A percentile compares a stretch with the other conserved stretches of the same genome.
These are phyloP conservation scores for Philopedon plagiatum DNA, from an alignment of 2,888 invertebrate species.

Conservation along the genomic window DNA sequence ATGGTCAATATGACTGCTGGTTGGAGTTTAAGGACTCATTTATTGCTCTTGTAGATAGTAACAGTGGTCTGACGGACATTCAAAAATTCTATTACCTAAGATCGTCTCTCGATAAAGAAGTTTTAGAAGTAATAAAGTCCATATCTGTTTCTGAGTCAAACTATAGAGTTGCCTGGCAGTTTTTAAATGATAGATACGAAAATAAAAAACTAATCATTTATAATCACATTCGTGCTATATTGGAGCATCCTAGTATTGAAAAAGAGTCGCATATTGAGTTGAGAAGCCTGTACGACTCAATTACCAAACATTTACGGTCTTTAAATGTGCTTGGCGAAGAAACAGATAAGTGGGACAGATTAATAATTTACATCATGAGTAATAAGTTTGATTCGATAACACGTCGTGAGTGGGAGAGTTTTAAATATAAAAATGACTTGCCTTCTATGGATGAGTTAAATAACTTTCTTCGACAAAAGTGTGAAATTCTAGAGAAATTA, in stretches of 20 bases:
- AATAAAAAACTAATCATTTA: not conserved
- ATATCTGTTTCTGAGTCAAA: not conserved
- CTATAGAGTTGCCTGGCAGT: slow-evolving; percentile 9
- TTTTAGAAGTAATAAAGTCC: slow-evolving; percentile 13
- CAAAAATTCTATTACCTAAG: slow-evolving; percentile 17
- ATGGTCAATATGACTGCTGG: slow-evolving; percentile 25
- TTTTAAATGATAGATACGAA: slow-evolving; percentile 5
- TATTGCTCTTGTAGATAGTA: slow-evolving; percentile 3
- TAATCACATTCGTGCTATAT: slow-evolving; percentile 14
- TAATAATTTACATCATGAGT: no score
- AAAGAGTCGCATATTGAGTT: slow-evolving; percentile 31
- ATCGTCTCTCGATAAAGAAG: not conserved
- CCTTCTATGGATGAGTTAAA: slow-evolving; percentile 39
- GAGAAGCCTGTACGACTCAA: slow-evolving; percentile 38
- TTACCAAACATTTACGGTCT: slow-evolving; percentile 40
- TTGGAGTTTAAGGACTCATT: slow-evolving; percentile 27
- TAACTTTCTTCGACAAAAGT: slow-evolving; percentile 36
- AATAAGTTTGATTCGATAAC: slow-evolving; percentile 35
- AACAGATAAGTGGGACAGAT: no score
- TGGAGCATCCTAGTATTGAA: slow-evolving; percentile 5
- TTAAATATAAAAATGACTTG: slow-evolving; percentile 9
- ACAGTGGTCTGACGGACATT: not conserved
- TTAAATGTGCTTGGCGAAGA: slow-evolving; percentile 36
- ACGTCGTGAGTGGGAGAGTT: slow-evolving; percentile 38
- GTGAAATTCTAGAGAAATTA: slow-evolving; percentile 44